Conservation (phyloP, 1,140 invertebrate genomes). For the Colletes latitarsis region DNA sequence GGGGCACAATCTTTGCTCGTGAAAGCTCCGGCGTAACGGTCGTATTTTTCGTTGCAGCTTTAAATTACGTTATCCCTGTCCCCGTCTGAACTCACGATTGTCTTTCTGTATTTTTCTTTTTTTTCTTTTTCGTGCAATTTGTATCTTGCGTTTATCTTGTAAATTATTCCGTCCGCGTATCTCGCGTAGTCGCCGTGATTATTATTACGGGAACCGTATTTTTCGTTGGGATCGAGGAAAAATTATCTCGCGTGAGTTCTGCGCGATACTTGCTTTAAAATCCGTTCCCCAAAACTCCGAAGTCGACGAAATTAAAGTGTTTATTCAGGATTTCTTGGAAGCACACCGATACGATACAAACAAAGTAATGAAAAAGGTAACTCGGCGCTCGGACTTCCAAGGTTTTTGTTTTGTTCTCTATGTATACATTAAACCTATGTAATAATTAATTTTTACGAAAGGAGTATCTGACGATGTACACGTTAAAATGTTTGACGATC, state of each 20-base stretch:
- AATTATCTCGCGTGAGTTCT: neutral
- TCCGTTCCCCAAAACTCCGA: neutral
- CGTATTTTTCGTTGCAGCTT: slow-evolving; percentile 18
- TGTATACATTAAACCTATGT: neutral
- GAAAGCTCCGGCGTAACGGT: neutral
- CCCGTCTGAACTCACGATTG: neutral
- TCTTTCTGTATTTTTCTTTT: neutral
- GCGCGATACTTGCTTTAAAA: neutral
- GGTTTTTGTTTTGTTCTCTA: neutral
- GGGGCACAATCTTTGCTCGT: neutral
- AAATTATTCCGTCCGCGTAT: neutral
- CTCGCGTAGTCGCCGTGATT: neutral
- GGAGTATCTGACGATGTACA: neutral
- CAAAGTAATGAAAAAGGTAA: neutral
- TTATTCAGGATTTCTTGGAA: neutral
- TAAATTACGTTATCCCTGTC: slow-evolving; percentile 13
- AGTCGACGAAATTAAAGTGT: neutral
- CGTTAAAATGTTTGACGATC: neutral
- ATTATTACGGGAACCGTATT: neutral
- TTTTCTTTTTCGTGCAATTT: neutral
- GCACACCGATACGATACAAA: neutral
- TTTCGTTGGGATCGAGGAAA: neutral
- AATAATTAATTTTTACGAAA: too few species aligned
- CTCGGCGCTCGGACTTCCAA: neutral
- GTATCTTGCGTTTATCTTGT: slow-evolving; percentile 7